These are phyloP conservation scores for Zaprionus gabonicus DNA, from an alignment of 1,140 invertebrate species.

Conservation along the genomic window DNA sequence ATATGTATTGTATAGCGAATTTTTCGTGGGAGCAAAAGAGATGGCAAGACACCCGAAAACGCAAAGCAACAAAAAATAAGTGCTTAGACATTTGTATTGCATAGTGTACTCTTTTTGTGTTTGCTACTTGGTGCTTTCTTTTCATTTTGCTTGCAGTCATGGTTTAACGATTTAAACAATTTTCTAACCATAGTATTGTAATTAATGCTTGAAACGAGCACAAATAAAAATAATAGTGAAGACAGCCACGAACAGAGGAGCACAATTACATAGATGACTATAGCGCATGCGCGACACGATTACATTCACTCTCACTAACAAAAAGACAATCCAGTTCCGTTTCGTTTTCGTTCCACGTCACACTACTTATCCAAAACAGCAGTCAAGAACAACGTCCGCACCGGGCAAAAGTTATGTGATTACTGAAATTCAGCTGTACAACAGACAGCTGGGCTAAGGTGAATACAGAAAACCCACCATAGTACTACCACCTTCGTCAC, in stretches of 20 bases:
- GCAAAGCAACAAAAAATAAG: constrained; percentile 47
- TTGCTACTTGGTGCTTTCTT: constrained; percentile 42
- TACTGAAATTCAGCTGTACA: constrained; percentile 71
- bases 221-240: constrained; percentile 71
- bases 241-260: constrained; percentile 33
- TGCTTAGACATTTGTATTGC: constrained; percentile 6
- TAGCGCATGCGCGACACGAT: constrained; percentile 78
- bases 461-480: constrained; percentile 29
- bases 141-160: constrained; percentile 45
- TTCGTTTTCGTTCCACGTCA: constrained; percentile 20
- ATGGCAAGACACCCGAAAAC: constrained; percentile 47
- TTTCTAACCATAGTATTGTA: constrained; percentile 53
- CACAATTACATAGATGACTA: constrained; percentile 23
- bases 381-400: constrained; percentile 57
- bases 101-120: constrained; percentile 43
- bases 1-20: constrained; percentile 10
- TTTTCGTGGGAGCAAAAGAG: constrained; percentile 62
- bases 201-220: constrained; percentile 16
- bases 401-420: constrained; percentile 71
- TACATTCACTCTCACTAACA: constrained; percentile 74
- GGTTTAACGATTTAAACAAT: constrained; percentile 51
- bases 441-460: constrained; percentile 49
- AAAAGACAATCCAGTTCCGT: constrained; percentile 24
- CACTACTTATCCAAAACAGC: constrained; percentile 28
- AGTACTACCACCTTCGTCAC: constrained; percentile 16